Evolutionary conservation across 2,888 invertebrate species (phyloP).

Genomic region (Dermolepida albohirtum): DNA sequence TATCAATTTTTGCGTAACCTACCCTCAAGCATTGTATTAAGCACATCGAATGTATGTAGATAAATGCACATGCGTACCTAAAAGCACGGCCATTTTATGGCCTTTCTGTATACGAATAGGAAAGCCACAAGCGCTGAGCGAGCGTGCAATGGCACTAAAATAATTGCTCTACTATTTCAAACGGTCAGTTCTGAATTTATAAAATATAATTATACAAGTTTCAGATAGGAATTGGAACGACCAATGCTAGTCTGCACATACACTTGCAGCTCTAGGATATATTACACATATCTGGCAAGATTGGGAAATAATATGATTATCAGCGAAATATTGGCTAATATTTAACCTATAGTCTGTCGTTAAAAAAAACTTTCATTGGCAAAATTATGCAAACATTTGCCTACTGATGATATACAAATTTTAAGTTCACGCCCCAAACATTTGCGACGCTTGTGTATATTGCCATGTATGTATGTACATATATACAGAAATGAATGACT

Average conservation of each 20-base stretch:
- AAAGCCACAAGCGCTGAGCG: not conserved
- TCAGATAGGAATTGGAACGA: slow-evolving; percentile 22
- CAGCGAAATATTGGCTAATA: slow-evolving; percentile 5
- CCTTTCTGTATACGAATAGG: slow-evolving; percentile 13
- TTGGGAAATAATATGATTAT: slow-evolving; percentile 12
- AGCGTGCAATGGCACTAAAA: slow-evolving; percentile 16
- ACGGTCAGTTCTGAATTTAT: slow-evolving; percentile 24
- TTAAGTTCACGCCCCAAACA: too few relatives aligned
- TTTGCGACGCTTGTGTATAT: too few relatives aligned
- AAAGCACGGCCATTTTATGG: slow-evolving; percentile 3
- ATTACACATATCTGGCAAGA: slow-evolving; percentile 12
- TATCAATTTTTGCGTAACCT: slow-evolving; percentile 33
- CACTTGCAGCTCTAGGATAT: slow-evolving; percentile 21
- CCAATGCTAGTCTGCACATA: not conserved
- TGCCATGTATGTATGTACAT: too few relatives aligned
- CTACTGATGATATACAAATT: not conserved
- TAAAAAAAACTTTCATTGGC: slow-evolving; percentile 6
- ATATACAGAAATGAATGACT: too few relatives aligned
- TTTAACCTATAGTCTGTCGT: slow-evolving; percentile 5
- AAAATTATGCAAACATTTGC: not conserved
- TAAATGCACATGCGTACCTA: not conserved
- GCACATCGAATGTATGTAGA: slow-evolving; percentile 4
- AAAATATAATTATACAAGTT: slow-evolving; percentile 33
- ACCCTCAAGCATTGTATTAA: slow-evolving; percentile 23
- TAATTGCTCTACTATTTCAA: slow-evolving; percentile 31